These are phyloP conservation scores for Aphyosemion australe DNA, from an alignment of 2,113 vertebrate genomes.

Conservation along the genomic window DNA sequence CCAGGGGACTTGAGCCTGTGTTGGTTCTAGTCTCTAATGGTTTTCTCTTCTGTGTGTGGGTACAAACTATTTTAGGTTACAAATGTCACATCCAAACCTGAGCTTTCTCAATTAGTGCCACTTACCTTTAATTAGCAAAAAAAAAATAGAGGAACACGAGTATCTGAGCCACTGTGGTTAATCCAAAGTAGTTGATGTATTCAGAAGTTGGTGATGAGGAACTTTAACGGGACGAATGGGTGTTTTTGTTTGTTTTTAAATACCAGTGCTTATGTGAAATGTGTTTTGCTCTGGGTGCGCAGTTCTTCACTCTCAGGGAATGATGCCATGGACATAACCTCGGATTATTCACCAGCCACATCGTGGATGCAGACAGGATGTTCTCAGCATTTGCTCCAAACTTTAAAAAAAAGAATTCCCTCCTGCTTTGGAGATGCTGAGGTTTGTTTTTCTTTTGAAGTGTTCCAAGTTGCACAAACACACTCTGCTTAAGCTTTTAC, in stretches of 20 bases:
- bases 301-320: slow-evolving; percentile 81
- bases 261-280: slow-evolving; percentile 44
- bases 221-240: slow-evolving; percentile 34
- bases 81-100: slow-evolving; percentile 46
- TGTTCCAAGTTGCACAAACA: slow-evolving; percentile 22
- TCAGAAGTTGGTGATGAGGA: slow-evolving; percentile 43
- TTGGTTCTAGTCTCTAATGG: slow-evolving; percentile 7
- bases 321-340: slow-evolving; percentile 74
- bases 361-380: slow-evolving; percentile 48
- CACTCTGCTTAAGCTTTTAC: slow-evolving; percentile 32
- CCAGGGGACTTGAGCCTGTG: slow-evolving; percentile 43
- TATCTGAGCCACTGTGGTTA: slow-evolving; percentile 70
- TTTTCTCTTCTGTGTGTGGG: slow-evolving; percentile 41
- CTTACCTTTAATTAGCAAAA: slow-evolving; percentile 56
- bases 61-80: slow-evolving; percentile 51
- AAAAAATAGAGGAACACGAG: slow-evolving; percentile 25
- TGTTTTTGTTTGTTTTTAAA: slow-evolving; percentile 1
- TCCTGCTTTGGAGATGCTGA: slow-evolving; percentile 27
- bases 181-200: slow-evolving; percentile 64
- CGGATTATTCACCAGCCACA: slow-evolving; percentile 71
- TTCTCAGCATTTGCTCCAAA: slow-evolving; percentile 30
- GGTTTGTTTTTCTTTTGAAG: slow-evolving; percentile 28
- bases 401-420: slow-evolving; percentile 33
- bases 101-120: slow-evolving; percentile 57
- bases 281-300: slow-evolving; percentile 54